Evolutionary conservation across 2,888 invertebrate species (phyloP).

Genomic region (Stenotaenia linearis): DNA sequence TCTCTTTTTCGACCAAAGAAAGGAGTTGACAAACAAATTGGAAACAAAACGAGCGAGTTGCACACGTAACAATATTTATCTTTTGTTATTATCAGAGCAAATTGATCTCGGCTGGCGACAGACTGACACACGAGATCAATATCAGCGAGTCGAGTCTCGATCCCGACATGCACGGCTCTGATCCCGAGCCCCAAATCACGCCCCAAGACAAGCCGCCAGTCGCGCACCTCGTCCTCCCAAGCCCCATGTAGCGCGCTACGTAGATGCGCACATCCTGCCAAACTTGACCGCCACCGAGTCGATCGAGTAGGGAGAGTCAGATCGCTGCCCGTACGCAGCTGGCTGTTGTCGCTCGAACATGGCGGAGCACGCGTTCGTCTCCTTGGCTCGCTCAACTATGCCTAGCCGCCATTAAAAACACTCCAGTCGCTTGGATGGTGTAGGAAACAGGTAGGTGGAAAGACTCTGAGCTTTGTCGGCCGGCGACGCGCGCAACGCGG

Average conservation of each 20-base stretch:
- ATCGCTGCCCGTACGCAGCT: background rate
- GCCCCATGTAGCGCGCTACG: background rate
- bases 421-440: background rate
- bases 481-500: background rate
- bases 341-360: constrained; percentile 1
- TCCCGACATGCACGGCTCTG: background rate
- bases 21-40: background rate
- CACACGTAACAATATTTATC: background rate
- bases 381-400: background rate
- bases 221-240: background rate
- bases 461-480: background rate
- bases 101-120: background rate
- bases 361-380: constrained; percentile 1
- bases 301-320: background rate
- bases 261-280: background rate
- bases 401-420: background rate
- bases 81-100: background rate
- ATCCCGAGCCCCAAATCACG: background rate
- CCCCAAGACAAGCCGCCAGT: background rate
- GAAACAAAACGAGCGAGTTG: background rate
- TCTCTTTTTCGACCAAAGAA: background rate
- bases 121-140: background rate
- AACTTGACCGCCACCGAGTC: background rate
- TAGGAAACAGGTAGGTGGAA: background rate
- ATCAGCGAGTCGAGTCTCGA: background rate